A percentile compares a stretch with the other conserved stretches of the same genome.
phyloP scores from a whole-genome alignment of 2,888 invertebrate genomes.

The Argyresthia albistria region DNA sequence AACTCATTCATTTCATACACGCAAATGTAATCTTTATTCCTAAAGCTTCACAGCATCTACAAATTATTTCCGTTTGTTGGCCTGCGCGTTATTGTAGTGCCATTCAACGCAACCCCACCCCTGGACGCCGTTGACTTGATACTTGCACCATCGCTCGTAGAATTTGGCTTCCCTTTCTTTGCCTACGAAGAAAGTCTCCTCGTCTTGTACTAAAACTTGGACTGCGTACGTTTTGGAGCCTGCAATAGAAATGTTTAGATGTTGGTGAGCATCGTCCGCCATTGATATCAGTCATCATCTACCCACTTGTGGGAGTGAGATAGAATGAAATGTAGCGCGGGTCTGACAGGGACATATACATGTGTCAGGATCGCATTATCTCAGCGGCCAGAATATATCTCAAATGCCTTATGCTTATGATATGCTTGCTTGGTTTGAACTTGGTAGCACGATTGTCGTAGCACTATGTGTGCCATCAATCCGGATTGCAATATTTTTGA shows the following conservation, averaged over 20 bases:
- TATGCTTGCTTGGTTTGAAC: too few relatives aligned
- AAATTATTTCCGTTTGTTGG: slow-evolving; percentile 6
- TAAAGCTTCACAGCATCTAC: neutral
- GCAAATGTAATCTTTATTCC: neutral
- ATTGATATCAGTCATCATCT: too few relatives aligned
- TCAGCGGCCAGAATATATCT: too few relatives aligned
- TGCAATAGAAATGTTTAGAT: slow-evolving; percentile 23
- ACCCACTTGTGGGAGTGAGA: too few relatives aligned
- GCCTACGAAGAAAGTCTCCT: slow-evolving; percentile 72
- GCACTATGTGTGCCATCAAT: too few relatives aligned
- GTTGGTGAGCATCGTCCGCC: too few relatives aligned
- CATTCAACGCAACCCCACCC: slow-evolving; percentile 79
- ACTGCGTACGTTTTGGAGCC: slow-evolving; percentile 63
- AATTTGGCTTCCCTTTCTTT: slow-evolving; percentile 72
- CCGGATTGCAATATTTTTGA: too few relatives aligned
- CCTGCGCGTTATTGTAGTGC: slow-evolving; percentile 69
- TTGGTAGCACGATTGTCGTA: too few relatives aligned
- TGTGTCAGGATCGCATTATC: too few relatives aligned
- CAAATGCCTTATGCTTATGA: too few relatives aligned
- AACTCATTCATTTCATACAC: neutral
- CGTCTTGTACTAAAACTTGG: slow-evolving; percentile 64
- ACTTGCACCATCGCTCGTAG: slow-evolving; percentile 72
- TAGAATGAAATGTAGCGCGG: too few relatives aligned
- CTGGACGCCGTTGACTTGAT: slow-evolving; percentile 72
- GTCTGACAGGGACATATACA: too few relatives aligned